Evolutionary conservation across 2,888 invertebrate species (phyloP), one percentile per base, ranked within the genome.

Genomic region (Tetropium fuscum): DNA sequence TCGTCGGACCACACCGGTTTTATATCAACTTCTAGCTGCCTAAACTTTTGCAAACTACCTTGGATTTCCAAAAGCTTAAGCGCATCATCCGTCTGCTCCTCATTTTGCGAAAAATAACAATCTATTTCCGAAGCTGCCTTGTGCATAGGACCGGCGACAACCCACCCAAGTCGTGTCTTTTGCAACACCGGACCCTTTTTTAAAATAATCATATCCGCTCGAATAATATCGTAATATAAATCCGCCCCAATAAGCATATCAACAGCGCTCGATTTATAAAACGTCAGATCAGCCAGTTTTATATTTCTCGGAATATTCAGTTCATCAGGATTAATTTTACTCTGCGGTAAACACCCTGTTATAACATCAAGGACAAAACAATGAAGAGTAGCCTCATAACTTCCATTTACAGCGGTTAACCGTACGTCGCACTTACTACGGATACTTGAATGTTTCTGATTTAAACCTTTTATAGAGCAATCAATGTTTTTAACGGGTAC

Each of bases 1-100:
- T 58, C 62, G 11, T 58, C 36, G 5, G 61, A 54, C 8, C n/a
- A n/a, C n/a, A 58, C 3, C 6, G 8, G 6, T 45, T 16, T 13
- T 45, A 6, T 8, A 30, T 8, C 16, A 11, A 19, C 45, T 18
- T 48, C 34, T n/a, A 48, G n/a, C 34, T 48, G 34, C 48, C 48
- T 34, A 48, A 48, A 48, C 8, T 20, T 16, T n/a, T 10, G 18
- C n/a, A 32, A 34, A 5, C 34, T 16, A 16, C 11, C 4, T 34
- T 48, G 45, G n/a, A n/a, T n/a, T n/a, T n/a, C n/a, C n/a, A n/a
- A n/a, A n/a, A n/a, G n/a, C n/a, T n/a, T n/a, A n/a, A n/a, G n/a
- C n/a, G n/a, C n/a, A n/a, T n/a, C n/a, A n/a, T n/a, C n/a, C n/a
- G n/a, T n/a, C n/a, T n/a, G n/a, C n/a, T n/a, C n/a, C n/a, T n/a